Conservation (phyloP, 1,140 invertebrate genomes). For the Nilaparvata lugens region DNA sequence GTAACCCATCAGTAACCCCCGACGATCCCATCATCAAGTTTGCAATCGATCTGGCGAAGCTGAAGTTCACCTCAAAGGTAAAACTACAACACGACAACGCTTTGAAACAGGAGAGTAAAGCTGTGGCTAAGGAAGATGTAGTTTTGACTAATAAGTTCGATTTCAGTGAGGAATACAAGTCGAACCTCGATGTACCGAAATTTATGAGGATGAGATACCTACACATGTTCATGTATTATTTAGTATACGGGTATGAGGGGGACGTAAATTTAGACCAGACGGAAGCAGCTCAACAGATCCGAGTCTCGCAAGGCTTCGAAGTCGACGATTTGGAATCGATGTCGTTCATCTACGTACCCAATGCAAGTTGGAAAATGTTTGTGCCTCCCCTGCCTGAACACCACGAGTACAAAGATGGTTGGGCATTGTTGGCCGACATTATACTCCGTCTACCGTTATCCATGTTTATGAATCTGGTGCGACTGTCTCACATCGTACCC, state of each 20-base stretch:
- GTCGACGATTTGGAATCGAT: slow-evolving; percentile 36
- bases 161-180: no score
- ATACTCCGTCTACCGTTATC: slow-evolving; percentile 60
- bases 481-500: slow-evolving; percentile 45
- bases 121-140: background rate
- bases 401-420: slow-evolving; percentile 51
- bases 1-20: slow-evolving; percentile 41
- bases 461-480: slow-evolving; percentile 57
- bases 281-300: slow-evolving; percentile 37
- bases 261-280: slow-evolving; percentile 33
- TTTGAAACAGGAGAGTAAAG: background rate
- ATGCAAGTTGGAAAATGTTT: slow-evolving; percentile 63
- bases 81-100: background rate
- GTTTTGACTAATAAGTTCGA: no score
- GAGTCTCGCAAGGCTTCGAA: slow-evolving; percentile 9
- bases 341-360: slow-evolving; percentile 39
- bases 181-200: slow-evolving; percentile 44
- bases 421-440: slow-evolving; percentile 64
- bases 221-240: slow-evolving; percentile 59
- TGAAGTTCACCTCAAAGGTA: slow-evolving; percentile 37
- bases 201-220: slow-evolving; percentile 54
- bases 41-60: slow-evolving; percentile 49
- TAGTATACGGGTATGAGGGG: slow-evolving; percentile 50
- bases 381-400: slow-evolving; percentile 57
- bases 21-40: slow-evolving; percentile 45